Evolutionary conservation across 2,113 vertebrate genomes (phyloP).

Genomic region (Meriones unguiculatus): DNA sequence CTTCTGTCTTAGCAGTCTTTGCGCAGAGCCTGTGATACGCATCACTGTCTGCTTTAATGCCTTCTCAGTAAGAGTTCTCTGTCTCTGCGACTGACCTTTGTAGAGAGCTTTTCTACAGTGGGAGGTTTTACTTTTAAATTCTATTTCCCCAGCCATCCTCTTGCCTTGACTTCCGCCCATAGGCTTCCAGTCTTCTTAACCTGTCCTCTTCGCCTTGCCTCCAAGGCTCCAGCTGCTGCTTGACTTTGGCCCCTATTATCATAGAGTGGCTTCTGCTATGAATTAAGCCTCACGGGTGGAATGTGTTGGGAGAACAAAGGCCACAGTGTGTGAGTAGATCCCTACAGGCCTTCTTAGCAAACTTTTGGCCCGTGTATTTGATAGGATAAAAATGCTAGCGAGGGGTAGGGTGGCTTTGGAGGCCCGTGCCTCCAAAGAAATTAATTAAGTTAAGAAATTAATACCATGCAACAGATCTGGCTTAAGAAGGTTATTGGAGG

Average conservation of each 20-base stretch:
- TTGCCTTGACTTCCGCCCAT: background rate
- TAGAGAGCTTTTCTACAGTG: background rate
- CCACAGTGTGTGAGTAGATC: background rate
- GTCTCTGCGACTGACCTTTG: background rate
- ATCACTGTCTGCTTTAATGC: background rate
- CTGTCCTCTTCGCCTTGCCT: background rate
- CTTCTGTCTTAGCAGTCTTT: background rate
- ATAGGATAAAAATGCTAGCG: background rate
- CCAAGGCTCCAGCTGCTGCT: background rate
- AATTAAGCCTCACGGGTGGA: background rate
- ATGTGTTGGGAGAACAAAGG: background rate
- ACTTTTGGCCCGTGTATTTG: background rate
- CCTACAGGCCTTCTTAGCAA: background rate
- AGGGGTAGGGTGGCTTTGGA: background rate
- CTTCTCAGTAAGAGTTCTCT: background rate
- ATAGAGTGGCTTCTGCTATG: background rate
- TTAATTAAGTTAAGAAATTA: too few relatives aligned
- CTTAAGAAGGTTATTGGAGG: background rate
- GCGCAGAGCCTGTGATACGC: background rate
- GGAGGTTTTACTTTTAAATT: background rate
- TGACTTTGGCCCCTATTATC: background rate
- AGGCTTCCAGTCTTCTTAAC: background rate
- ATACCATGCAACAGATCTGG: background rate
- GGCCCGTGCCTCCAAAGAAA: background rate
- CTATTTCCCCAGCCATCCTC: background rate